Evolutionary conservation across 2,888 invertebrate species (phyloP), one percentile per base, ranked within the genome.

Genomic region (Sisyra nigra): DNA sequence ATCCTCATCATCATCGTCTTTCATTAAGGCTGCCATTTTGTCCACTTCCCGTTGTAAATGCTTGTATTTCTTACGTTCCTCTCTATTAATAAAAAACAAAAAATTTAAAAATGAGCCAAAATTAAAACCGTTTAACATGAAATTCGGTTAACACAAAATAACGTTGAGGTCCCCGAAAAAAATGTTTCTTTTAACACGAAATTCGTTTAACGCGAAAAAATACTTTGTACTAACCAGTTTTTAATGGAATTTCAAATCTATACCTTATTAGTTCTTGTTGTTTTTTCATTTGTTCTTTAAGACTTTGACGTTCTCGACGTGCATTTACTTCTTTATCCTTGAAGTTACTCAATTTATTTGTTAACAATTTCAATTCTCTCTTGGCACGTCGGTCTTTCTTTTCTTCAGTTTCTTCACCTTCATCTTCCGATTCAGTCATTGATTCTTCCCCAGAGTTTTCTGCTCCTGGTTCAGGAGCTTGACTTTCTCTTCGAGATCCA

Each of bases 11-110:
- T 78, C 80, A 2, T 74, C 76, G 53, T 84, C 83, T 52, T 81
- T 86, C 80, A 89, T 80, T 55, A 87, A 70, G 11, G 80, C 80
- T 0, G 87, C 87, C 87, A 89, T 89, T 64, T 88, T 88, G 55
- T 87, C 85, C 8, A 87, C 87, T 65, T 89, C 88, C 50, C 85
- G 85, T 58, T 88, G 85, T 34, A 89, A 61, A 51, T 76, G 75
- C 56, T 81, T 85, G 62, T 80, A 86, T 61, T 84, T 85, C 54
- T 79, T 79, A 55, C 82, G 84, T 53, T 86, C 88, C 33, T 81
- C 80, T 53, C 76, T 76, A 53, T 53, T 44, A 44, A 15, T 6
- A 13, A 11, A 31, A 24, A 34, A n/a, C n/a, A n/a, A n/a, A n/a
- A n/a, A n/a, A n/a, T n/a, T n/a, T n/a, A n/a, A n/a, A n/a, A n/a